A percentile compares a stretch with the other conserved stretches of the same genome.
phyloP scores from a whole-genome alignment of 2,888 invertebrate genomes.

The Tetropium fuscum region DNA sequence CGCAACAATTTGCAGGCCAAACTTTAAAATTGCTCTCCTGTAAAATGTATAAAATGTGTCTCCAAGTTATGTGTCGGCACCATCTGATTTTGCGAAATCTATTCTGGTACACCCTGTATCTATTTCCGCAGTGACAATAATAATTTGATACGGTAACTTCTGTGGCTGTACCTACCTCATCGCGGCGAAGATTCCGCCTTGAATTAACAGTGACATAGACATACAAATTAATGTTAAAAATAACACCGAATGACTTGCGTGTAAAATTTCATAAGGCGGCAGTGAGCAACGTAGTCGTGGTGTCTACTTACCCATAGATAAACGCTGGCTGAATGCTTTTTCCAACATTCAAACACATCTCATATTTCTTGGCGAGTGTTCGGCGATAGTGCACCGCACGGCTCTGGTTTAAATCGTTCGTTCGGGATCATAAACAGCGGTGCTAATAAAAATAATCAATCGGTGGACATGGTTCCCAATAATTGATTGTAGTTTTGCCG shows the following conservation, averaged over 20 bases:
- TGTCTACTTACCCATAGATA: constrained; percentile 10
- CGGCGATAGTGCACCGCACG: not conserved
- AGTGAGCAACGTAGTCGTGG: not conserved
- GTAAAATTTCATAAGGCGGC: constrained; percentile 9
- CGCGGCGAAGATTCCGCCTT: constrained; percentile 4
- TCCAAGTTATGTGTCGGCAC: too few relatives aligned
- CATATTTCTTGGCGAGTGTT: constrained; percentile 8
- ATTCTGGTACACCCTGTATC: too few relatives aligned
- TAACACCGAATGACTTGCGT: constrained; percentile 9
- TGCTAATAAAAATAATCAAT: constrained; percentile 1
- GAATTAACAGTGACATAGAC: not conserved
- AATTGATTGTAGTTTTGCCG: not conserved
- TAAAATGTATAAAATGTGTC: too few relatives aligned
- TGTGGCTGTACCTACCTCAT: too few relatives aligned
- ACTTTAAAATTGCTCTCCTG: too few relatives aligned
- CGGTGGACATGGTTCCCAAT: constrained; percentile 2
- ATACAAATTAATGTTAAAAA: constrained; percentile 10
- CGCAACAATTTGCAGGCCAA: too few relatives aligned
- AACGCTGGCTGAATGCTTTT: not conserved
- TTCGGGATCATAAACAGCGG: not conserved
- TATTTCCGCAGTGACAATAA: too few relatives aligned
- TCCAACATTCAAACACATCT: constrained; percentile 1
- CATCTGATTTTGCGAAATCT: too few relatives aligned
- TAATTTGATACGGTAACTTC: too few relatives aligned
- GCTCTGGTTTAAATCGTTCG: not conserved